Base-by-base conservation (phyloP, 92 coral and sea anemone species). In the Epizoanthus stellaris region DNA sequence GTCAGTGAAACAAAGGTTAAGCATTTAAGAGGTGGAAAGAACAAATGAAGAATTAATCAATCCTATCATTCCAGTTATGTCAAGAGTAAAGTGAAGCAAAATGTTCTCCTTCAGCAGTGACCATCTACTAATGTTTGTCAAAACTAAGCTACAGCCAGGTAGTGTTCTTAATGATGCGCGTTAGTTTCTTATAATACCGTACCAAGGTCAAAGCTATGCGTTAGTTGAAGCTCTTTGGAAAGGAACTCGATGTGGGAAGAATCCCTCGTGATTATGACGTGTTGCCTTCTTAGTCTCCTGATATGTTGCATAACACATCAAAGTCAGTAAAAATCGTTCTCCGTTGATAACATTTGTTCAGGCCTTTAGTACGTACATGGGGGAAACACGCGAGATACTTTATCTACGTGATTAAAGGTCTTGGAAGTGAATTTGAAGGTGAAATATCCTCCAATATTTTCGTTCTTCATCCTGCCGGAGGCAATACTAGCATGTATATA, bases 211-310 rank as follows among this genome's bases (percentile, higher is more conserved):
- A 23, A 23, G 25, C 25, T 23, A 23, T 23, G 21, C 5, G 40
- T 21, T 52, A 10, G 57, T 39, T 77, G 14, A 77, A 49, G 64
- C 43, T 38, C 70, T 77, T 20, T 36, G 23, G 56, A 56, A 62
- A 58, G 42, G 34, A 16, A 39, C 71, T 75, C 65, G 5, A 75
- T 62, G 6, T 19, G 25, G 4, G 64, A 77, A 56, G 25, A 77
- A 61, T 70, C 58, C 82, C 82, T 61, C 40, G 39, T 73, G 47
- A 16, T 10, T 40, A 40, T 77, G 70, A 12, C 82, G 70, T 62
- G 82, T 77, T 63, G 73, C 60, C 61, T 49, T 52, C 25, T 43
- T 34, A 9, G 17, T 36, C 34, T 20, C 16, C 36, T 11, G 11
- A 38, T 20, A 70, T 39, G 21, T 79, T 79, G 54, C 61, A 39